Percentiles rank a stretch among this genome's conserved stretches.
Conservation (phyloP, 2,888 invertebrate species). For the Agonum fuliginosum region DNA sequence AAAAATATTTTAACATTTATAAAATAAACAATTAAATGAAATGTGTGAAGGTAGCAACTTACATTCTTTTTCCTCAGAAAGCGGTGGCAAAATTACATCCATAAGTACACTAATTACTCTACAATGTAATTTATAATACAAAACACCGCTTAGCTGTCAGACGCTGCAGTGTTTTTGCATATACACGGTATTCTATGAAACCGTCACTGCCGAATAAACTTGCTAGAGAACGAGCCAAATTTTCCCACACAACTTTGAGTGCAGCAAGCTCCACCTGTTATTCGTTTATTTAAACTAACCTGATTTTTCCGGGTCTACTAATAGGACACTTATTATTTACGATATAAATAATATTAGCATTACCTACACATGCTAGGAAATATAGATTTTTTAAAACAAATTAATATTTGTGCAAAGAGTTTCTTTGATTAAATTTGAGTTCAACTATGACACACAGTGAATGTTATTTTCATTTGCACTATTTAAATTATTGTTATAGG, state of each 20-base stretch:
- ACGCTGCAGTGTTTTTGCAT: slow-evolving; percentile 31
- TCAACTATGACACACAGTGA: too few relatives aligned
- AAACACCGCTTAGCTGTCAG: slow-evolving; percentile 33
- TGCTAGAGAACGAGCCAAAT: slow-evolving; percentile 45
- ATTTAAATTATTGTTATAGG: neutral
- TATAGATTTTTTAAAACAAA: too few relatives aligned
- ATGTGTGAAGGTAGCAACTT: slow-evolving; percentile 31
- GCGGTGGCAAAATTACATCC: slow-evolving; percentile 37
- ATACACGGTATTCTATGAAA: slow-evolving; percentile 32
- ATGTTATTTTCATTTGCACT: too few relatives aligned
- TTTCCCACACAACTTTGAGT: slow-evolving; percentile 35
- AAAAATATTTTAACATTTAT: slow-evolving; percentile 11
- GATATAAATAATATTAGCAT: slow-evolving; percentile 3
- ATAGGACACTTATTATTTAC: neutral
- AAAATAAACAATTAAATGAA: slow-evolving; percentile 6
- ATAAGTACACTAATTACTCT: slow-evolving; percentile 50
- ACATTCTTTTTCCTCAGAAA: slow-evolving; percentile 53
- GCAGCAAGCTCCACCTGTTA: slow-evolving; percentile 45
- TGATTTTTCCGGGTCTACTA: slow-evolving; percentile 3
- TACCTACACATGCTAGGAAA: neutral
- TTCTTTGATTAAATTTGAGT: too few relatives aligned
- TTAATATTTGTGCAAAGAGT: neutral
- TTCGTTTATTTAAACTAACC: neutral
- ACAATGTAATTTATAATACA: slow-evolving; percentile 21
- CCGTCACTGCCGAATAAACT: slow-evolving; percentile 52